A percentile compares a stretch with the other conserved stretches of the same genome.
phyloP scores from a whole-genome alignment of 2,797 vertebrate genomes.

The Pogonophryne albipinna region DNA sequence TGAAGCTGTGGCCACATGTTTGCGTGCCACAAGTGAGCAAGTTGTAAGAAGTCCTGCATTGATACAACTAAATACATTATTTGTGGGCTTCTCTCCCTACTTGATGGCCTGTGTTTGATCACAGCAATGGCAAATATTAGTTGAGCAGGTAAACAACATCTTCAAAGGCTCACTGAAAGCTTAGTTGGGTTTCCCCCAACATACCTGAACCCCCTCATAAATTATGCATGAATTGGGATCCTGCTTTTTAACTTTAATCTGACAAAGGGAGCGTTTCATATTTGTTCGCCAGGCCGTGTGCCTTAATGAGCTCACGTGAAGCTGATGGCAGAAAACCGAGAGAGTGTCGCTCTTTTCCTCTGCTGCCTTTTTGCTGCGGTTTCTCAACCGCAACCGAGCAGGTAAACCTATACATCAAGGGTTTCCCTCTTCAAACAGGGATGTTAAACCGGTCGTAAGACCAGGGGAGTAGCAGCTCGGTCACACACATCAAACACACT shows the following conservation, averaged over 20 bases:
- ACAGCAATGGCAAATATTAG: conserved; percentile 77
- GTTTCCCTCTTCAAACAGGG: conserved; percentile 79
- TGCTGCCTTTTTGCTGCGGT: conserved; percentile 59
- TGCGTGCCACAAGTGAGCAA: conserved; percentile 43
- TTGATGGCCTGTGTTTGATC: conserved; percentile 69
- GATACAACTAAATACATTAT: conserved; percentile 68
- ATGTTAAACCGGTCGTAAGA: conserved; percentile 60
- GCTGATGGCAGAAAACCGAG: conserved; percentile 55
- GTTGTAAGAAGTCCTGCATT: conserved; percentile 40
- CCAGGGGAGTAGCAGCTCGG: conserved; percentile 67
- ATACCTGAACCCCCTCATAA: conserved; percentile 73
- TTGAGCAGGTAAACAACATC: conserved; percentile 74
- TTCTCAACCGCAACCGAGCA: conserved; percentile 68
- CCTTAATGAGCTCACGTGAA: conserved; percentile 71
- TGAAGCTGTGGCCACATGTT: conserved; percentile 24
- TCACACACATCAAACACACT: conserved; percentile 79
- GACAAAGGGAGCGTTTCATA: conserved; percentile 77
- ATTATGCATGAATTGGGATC: conserved; percentile 74
- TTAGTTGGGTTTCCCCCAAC: conserved; percentile 76
- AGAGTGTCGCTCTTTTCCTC: conserved; percentile 50
- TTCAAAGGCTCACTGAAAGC: conserved; percentile 78
- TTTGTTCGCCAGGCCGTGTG: conserved; percentile 54
- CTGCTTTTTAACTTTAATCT: conserved; percentile 57
- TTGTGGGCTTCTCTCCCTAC: conserved; percentile 61
- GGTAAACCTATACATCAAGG: conserved; percentile 84